Evolutionary conservation across 2,797 vertebrate species (phyloP).

Genomic region (Luscinia megarhynchos): DNA sequence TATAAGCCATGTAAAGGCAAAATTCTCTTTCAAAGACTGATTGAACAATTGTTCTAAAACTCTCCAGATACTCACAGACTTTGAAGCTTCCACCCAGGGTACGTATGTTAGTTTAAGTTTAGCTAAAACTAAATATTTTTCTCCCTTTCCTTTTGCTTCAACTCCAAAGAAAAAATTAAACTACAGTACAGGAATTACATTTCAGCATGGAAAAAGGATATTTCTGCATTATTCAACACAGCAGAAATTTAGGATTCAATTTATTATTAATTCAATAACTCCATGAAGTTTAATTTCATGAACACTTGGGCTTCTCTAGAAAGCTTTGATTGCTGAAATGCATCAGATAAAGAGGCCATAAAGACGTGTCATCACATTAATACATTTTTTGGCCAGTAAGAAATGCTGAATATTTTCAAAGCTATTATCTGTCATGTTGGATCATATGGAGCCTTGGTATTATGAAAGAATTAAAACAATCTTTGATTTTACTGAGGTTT

Average conservation of each 20-base stretch:
- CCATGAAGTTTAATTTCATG: constrained; percentile 1
- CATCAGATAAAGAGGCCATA: constrained; percentile 23
- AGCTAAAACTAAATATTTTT: neutral
- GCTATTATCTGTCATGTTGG: constrained; percentile 55
- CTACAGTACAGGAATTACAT: neutral
- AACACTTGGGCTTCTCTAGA: constrained; percentile 16
- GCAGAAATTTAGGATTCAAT: neutral
- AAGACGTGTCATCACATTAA: constrained; percentile 34
- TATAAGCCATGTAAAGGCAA: neutral
- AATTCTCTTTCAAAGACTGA: neutral
- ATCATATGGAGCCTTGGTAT: constrained; percentile 48
- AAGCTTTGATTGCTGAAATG: constrained; percentile 45
- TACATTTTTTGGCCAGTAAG: constrained; percentile 39
- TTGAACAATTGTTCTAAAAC: neutral
- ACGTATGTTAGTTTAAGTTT: neutral
- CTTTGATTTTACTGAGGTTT: constrained; percentile 72
- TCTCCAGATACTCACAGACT: neutral
- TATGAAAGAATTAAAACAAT: constrained; percentile 57
- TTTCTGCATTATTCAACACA: neutral
- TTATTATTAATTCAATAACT: neutral
- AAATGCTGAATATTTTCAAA: constrained; percentile 55
- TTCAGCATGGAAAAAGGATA: neutral
- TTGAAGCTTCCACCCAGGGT: neutral
- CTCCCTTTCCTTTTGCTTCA: neutral
- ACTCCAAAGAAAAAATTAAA: neutral